Conservation (phyloP, 2,888 invertebrate genomes). For the Phaedon cochleariae region DNA sequence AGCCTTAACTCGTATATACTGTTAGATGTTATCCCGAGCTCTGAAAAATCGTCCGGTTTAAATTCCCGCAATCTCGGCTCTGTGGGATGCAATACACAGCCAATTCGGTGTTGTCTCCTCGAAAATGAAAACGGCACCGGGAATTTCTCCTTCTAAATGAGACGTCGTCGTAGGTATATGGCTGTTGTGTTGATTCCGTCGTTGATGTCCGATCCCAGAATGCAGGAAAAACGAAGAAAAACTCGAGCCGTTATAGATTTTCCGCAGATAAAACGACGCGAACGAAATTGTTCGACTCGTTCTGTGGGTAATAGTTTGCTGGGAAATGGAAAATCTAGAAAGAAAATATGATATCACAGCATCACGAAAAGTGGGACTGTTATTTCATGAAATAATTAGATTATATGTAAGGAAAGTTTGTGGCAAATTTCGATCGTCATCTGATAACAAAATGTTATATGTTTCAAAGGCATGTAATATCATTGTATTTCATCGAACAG, state of each 20-base stretch:
- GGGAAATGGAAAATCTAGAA: background rate
- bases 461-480: no score
- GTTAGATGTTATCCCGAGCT: background rate
- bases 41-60: background rate
- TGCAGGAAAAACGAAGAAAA: background rate
- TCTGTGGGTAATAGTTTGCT: conserved; percentile 1
- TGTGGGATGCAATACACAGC: background rate
- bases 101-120: background rate
- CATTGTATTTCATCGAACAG: no score
- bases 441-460: no score
- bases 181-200: background rate
- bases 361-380: background rate
- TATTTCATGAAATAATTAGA: no score
- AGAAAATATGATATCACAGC: background rate
- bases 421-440: background rate
- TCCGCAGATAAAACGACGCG: background rate
- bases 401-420: background rate
- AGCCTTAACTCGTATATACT: background rate
- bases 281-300: conserved; percentile 1
- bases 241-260: background rate
- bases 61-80: background rate
- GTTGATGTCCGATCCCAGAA: background rate
- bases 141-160: background rate
- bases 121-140: conserved; percentile 1
- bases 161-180: background rate